Percentiles rank a stretch among this genome's conserved stretches.
These are phyloP conservation scores for Atta texana DNA, from an alignment of 1,140 invertebrate genomes.

Conservation along the genomic window DNA sequence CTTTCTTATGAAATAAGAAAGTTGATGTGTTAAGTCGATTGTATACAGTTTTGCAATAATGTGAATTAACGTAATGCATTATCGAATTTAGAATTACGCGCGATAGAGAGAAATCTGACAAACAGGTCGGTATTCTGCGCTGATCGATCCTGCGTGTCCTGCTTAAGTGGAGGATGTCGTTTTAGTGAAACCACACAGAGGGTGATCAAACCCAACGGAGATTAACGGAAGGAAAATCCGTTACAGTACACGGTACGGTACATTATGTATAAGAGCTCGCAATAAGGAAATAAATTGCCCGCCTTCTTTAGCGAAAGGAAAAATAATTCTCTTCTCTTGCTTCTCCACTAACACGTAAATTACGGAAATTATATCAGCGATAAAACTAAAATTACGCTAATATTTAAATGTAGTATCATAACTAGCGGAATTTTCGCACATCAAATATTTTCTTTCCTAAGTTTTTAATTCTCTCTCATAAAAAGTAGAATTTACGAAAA, in stretches of 20 bases:
- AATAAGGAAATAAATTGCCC: conserved; percentile 50
- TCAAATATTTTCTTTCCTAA: conserved; percentile 9
- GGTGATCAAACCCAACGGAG: conserved; percentile 50
- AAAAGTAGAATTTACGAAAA: background rate
- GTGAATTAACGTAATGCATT: background rate
- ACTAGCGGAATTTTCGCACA: background rate
- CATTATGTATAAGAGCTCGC: conserved; percentile 44
- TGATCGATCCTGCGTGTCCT: conserved; percentile 55
- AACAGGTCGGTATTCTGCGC: conserved; percentile 34
- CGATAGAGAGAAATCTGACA: conserved; percentile 32
- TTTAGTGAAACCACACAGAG: conserved; percentile 56
- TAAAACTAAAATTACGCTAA: conserved; percentile 6
- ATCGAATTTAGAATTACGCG: conserved; percentile 10
- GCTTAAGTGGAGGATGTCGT: conserved; percentile 61
- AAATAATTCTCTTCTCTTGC: conserved; percentile 6
- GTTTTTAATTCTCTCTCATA: conserved; percentile 26
- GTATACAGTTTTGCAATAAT: conserved; percentile 16
- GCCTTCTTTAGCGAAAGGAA: background rate
- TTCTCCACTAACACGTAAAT: conserved; percentile 3
- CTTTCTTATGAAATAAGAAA: conserved; percentile 10
- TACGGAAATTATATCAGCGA: conserved; percentile 8
- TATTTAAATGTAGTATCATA: conserved; percentile 25
- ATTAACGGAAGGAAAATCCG: conserved; percentile 57
- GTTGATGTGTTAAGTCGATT: background rate
- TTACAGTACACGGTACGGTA: conserved; percentile 39